These are phyloP conservation scores for Ornithoptera priamus DNA, from an alignment of 2,888 invertebrate genomes.

Conservation along the genomic window DNA sequence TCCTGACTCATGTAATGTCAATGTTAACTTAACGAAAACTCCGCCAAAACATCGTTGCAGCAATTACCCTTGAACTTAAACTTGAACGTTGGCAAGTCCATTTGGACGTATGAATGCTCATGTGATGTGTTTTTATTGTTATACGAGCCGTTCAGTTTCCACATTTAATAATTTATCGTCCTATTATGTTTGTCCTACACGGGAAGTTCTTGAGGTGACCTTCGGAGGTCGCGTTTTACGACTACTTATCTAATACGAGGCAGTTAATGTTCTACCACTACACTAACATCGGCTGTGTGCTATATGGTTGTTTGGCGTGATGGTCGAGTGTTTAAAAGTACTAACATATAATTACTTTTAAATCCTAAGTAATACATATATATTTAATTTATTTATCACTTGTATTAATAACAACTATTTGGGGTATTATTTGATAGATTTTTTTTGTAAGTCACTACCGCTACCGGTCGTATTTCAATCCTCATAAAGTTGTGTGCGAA, in stretches of 20 bases:
- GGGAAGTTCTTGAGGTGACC: slow-evolving; percentile 13
- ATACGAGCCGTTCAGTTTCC: slow-evolving; percentile 9
- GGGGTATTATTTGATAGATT: no score
- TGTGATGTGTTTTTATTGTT: slow-evolving; percentile 12
- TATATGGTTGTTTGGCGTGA: not conserved
- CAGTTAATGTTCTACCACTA: not conserved
- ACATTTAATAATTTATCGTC: slow-evolving; percentile 22
- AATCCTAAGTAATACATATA: no score
- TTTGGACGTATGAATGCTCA: slow-evolving; percentile 9
- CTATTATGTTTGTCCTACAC: slow-evolving; percentile 17
- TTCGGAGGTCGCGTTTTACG: slow-evolving; percentile 2
- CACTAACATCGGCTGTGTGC: not conserved
- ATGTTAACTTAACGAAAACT: not conserved
- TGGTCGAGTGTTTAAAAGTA: no score
- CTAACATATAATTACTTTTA: no score
- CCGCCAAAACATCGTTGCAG: not conserved
- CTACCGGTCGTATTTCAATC: no score
- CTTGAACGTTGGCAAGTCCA: slow-evolving; percentile 12
- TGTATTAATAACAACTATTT: no score
- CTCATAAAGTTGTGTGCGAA: no score
- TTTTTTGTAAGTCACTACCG: no score
- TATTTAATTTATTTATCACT: no score
- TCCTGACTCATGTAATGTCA: not conserved
- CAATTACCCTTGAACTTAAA: slow-evolving; percentile 18
- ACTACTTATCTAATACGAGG: slow-evolving; percentile 12